Conservation (phyloP, 2,888 invertebrate species). For the Athetis lepigone region DNA sequence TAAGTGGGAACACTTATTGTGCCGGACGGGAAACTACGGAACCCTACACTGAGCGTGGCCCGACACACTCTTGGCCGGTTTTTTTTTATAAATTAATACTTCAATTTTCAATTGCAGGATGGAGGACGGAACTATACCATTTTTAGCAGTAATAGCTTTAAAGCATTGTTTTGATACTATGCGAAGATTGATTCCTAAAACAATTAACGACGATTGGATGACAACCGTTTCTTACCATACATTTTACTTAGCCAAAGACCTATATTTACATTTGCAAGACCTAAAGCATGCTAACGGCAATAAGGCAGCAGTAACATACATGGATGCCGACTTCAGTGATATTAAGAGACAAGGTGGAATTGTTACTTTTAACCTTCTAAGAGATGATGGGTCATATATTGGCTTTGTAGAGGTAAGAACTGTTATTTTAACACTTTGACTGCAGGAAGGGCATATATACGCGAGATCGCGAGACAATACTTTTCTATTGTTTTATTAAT, state of each 20-base stretch:
- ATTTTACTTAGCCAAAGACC: slow-evolving; percentile 93
- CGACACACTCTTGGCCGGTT: too few relatives aligned
- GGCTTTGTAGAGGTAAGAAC: slow-evolving; percentile 95
- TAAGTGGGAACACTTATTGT: too few relatives aligned
- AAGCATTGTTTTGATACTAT: slow-evolving; percentile 95
- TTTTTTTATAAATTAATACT: neutral
- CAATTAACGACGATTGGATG: slow-evolving; percentile 87
- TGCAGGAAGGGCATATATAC: too few relatives aligned
- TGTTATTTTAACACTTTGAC: neutral
- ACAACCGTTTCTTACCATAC: slow-evolving; percentile 93
- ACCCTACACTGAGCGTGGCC: too few relatives aligned
- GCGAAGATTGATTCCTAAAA: slow-evolving; percentile 91
- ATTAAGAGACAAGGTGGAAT: slow-evolving; percentile 94
- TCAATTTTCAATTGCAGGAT: slow-evolving; percentile 91
- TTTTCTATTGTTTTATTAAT: too few relatives aligned
- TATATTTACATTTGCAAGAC: slow-evolving; percentile 91
- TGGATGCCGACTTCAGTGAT: slow-evolving; percentile 92
- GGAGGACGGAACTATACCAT: slow-evolving; percentile 98
- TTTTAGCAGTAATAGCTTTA: slow-evolving; percentile 95
- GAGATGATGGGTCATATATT: slow-evolving; percentile 94
- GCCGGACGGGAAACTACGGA: too few relatives aligned
- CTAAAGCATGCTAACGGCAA: slow-evolving; percentile 94
- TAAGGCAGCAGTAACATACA: slow-evolving; percentile 93
- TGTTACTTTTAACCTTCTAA: slow-evolving; percentile 96
- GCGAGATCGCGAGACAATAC: too few relatives aligned